Percentiles rank a stretch among this genome's conserved stretches.
phyloP scores from a whole-genome alignment of 2,888 invertebrate species.

The Didymodactylos carnosus region DNA sequence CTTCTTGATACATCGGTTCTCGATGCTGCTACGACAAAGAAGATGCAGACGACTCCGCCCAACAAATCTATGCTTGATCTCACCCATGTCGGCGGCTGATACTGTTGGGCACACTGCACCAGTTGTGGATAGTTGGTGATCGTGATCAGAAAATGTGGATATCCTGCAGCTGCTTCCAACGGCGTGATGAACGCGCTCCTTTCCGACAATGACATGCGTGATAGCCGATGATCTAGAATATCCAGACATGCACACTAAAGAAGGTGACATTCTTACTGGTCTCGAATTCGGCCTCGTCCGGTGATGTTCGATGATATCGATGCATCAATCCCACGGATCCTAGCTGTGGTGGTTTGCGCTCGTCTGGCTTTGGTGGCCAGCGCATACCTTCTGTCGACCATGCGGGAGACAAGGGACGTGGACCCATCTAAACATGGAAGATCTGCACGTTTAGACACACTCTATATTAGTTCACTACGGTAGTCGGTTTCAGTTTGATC shows the following conservation, averaged over 20 bases:
- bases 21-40: not conserved
- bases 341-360: too few species aligned
- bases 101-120: not conserved
- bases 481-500: not conserved
- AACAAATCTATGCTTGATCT: not conserved
- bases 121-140: not conserved
- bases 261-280: not conserved
- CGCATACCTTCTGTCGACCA: too few species aligned
- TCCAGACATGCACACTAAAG: not conserved
- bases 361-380: too few species aligned
- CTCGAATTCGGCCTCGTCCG: not conserved
- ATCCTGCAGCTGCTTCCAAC: not conserved
- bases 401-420: too few species aligned
- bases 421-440: too few species aligned
- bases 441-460: not conserved
- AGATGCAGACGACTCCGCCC: not conserved
- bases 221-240: not conserved
- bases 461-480: not conserved
- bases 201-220: not conserved
- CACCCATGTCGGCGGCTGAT: not conserved
- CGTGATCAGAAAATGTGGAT: not conserved
- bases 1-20: not conserved
- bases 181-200: not conserved
- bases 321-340: not conserved
- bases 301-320: not conserved